A percentile compares a stretch with the other conserved stretches of the same genome.
phyloP scores from a whole-genome alignment of 92 coral and sea anemone genomes.

The Actinostola sp. region DNA sequence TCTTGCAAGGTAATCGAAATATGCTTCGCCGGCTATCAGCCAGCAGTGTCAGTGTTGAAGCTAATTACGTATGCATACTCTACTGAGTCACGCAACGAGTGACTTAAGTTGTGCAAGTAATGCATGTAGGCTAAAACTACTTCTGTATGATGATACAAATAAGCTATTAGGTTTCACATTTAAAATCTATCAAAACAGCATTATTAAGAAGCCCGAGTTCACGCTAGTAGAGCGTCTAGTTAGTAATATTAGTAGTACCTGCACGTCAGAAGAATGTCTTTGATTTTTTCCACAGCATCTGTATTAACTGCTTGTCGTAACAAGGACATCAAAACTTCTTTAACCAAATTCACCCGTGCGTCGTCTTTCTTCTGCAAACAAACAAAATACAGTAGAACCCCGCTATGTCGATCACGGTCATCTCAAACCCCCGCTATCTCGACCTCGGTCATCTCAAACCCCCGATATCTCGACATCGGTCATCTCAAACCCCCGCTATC shows the following conservation, averaged over 20 bases:
- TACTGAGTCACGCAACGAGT: too few species aligned
- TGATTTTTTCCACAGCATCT: slow-evolving; percentile 32
- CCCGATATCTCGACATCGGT: too few species aligned
- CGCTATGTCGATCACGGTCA: not conserved
- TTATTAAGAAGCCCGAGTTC: not conserved
- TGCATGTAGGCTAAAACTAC: too few species aligned
- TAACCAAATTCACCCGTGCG: slow-evolving; percentile 3
- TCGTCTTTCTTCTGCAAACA: slow-evolving; percentile 34
- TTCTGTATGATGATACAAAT: too few species aligned
- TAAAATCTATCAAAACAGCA: not conserved
- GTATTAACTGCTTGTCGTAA: slow-evolving; percentile 44
- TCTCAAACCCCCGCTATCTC: not conserved
- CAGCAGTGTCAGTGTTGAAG: too few species aligned
- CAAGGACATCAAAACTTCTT: slow-evolving; percentile 41
- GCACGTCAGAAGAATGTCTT: slow-evolving; percentile 37
- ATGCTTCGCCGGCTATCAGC: too few species aligned
- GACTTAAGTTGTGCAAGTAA: too few species aligned
- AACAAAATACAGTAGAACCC: not conserved
- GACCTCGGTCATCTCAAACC: not conserved
- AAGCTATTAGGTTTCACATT: too few species aligned
- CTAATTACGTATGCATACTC: too few species aligned
- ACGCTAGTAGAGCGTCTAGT: not conserved
- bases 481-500: too few species aligned
- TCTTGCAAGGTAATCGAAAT: too few species aligned
- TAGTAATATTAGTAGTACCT: slow-evolving; percentile 19